Evolutionary conservation across 2,113 vertebrate genomes (phyloP), one percentile per base, ranked within the genome.

Genomic region (Ctenodactylus gundi): DNA sequence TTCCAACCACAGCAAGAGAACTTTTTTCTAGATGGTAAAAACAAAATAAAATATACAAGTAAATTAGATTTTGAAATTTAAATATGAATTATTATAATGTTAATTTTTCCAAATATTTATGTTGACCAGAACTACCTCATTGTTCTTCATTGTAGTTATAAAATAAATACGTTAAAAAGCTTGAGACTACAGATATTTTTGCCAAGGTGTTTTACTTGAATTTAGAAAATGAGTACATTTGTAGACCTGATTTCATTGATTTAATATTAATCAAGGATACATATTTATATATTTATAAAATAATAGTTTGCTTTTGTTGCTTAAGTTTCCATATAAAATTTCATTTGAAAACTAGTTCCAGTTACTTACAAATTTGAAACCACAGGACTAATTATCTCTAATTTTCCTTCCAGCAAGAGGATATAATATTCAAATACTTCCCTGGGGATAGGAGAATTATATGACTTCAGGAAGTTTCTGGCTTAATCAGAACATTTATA

Each of bases 351-450:
- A 93, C 21, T 8, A 20, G 72, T 57, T 93, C 76, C 70, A 77
- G 27, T 91, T 73, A 72, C 92, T 82, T 58, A 93, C 72, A 89
- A 90, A 95, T 87, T 83, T 85, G 60, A 94, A 96, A 96, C 93
- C 95, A 76, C 94, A 70, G 49, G 44, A 84, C 84, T 96, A 94
- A 96, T 96, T 84, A 96, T 93, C 93, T 96, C 90, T 91, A 57
- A 94, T 95, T 97, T 94, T 97, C 96, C 80, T 96, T 95, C 86
- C 96, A 95, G 93, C 90, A 80, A 76, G 88, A 96, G 77, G 92
- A 95, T 94, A 93, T 51, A 70, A 90, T 94, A 96, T 95, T 96
- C 85, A 92, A 93, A 95, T 95, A 90, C 76, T 95, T 95, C 89
- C 88, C 70, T 94, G 53, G 55, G 85, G 85, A 93, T 4, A 90